Conservation (phyloP, 2,797 vertebrate genomes). For the Yasuhikotakia modesta region DNA sequence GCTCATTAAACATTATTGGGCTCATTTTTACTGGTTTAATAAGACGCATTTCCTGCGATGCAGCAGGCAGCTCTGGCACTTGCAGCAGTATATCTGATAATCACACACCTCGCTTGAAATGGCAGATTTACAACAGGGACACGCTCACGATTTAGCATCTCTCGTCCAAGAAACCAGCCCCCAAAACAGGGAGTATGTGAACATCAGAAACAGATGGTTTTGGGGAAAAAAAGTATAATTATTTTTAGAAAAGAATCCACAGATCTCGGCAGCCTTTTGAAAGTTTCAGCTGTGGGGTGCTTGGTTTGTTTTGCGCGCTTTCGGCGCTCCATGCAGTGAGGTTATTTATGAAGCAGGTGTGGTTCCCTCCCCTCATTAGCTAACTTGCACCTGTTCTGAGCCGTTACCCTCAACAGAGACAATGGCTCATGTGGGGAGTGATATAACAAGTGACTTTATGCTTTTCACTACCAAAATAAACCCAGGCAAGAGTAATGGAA, state of each 20-base stretch:
- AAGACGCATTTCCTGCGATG: conserved; percentile 52
- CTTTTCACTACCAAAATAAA: conserved; percentile 21
- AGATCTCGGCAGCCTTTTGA: conserved; percentile 4
- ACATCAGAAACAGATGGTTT: conserved; percentile 42
- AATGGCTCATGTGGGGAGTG: conserved; percentile 39
- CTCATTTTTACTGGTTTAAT: conserved; percentile 61
- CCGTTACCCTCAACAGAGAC: conserved; percentile 41
- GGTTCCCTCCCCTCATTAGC: conserved; percentile 27
- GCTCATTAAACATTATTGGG: conserved; percentile 62
- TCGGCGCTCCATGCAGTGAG: conserved; percentile 17
- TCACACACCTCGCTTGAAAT: conserved; percentile 57
- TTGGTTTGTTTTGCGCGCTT: conserved; percentile 12
- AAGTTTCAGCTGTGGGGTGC: conserved; percentile 27
- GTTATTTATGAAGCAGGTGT: conserved; percentile 34
- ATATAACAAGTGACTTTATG: conserved; percentile 34
- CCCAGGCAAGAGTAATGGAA: neutral
- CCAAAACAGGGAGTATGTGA: conserved; percentile 20
- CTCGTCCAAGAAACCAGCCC: conserved; percentile 14
- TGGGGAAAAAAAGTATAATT: conserved; percentile 18
- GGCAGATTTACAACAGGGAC: conserved; percentile 52
- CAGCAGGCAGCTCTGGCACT: conserved; percentile 52
- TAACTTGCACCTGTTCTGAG: conserved; percentile 31
- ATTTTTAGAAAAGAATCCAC: conserved; percentile 7
- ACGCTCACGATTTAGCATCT: conserved; percentile 21
- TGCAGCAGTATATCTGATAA: conserved; percentile 56